Conservation (phyloP, 2,797 vertebrate genomes). For the Pseudocheirus occidentalis region DNA sequence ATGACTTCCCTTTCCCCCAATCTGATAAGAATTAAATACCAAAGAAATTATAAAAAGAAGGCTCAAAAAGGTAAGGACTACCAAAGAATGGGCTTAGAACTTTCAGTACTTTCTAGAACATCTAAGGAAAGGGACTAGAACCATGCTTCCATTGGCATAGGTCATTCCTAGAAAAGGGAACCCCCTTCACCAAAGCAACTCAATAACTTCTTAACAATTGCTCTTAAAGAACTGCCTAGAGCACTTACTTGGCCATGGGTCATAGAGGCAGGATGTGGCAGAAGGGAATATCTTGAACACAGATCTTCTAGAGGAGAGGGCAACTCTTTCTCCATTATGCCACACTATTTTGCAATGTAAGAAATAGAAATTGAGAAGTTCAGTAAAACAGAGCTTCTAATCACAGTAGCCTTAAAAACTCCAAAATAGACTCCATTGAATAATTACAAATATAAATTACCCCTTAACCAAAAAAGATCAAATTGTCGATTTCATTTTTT, state of each 20-base stretch:
- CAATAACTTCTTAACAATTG: not conserved
- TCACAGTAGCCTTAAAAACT: not conserved
- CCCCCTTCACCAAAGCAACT: not conserved
- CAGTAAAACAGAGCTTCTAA: conserved; percentile 1
- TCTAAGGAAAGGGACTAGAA: not conserved
- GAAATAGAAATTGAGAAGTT: not conserved
- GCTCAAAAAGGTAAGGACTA: not conserved
- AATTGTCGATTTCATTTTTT: conserved; percentile 38
- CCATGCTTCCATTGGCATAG: not conserved
- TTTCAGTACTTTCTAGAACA: not conserved
- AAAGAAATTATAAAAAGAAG: not conserved
- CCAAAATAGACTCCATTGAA: conserved; percentile 43
- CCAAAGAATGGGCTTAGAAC: not conserved
- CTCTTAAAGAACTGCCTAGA: not conserved
- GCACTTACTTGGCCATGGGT: not conserved
- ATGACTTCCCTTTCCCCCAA: conserved; percentile 5
- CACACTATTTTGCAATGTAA: not conserved
- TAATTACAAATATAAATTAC: conserved; percentile 69
- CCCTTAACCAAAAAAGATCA: conserved; percentile 66
- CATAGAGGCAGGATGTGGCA: not conserved
- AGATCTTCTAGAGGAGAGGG: not conserved
- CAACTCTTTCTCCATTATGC: not conserved
- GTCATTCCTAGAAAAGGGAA: not conserved
- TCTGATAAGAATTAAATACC: conserved; percentile 25
- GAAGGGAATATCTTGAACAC: not conserved